Percentiles rank a stretch among this genome's conserved stretches.
Evolutionary conservation across 2,888 invertebrate species (phyloP).

Genomic region (Electrophaes corylata): DNA sequence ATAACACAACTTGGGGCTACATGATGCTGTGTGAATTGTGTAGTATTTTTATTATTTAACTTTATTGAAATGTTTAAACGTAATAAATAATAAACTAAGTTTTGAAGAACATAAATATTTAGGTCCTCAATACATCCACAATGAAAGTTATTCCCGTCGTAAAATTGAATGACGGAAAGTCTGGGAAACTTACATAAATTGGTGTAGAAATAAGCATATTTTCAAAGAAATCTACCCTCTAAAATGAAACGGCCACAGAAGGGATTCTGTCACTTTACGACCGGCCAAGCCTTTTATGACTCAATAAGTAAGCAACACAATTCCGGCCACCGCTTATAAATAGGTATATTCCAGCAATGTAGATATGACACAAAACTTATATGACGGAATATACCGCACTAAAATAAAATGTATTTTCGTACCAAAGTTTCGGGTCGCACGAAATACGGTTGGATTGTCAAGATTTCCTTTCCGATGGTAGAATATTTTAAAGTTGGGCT

Average conservation of each 20-base stretch:
- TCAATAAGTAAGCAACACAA: constrained; percentile 38
- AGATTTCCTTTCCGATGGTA: constrained; percentile 11
- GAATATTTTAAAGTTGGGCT: constrained; percentile 8
- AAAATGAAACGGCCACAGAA: constrained; percentile 26
- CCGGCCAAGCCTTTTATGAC: constrained; percentile 36
- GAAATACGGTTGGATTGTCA: constrained; percentile 19
- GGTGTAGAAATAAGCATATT: constrained; percentile 21
- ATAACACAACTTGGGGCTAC: too few species aligned
- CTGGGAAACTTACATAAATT: constrained; percentile 11
- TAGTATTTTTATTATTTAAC: too few species aligned
- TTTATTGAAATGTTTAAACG: too few species aligned
- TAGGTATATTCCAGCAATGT: constrained; percentile 28
- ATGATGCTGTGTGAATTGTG: too few species aligned
- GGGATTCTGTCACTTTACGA: constrained; percentile 34
- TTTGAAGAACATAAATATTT: background rate
- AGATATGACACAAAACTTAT: constrained; percentile 16
- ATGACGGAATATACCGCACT: constrained; percentile 15
- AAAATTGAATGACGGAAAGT: constrained; percentile 10
- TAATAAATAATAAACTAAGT: background rate
- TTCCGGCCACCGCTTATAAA: constrained; percentile 29
- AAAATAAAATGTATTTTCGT: constrained; percentile 29
- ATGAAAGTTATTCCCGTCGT: background rate
- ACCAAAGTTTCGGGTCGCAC: constrained; percentile 22
- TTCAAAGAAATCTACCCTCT: constrained; percentile 25
- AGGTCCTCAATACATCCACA: background rate